Conservation (phyloP, 2,888 invertebrate species). For the Leptinotarsa juncta region DNA sequence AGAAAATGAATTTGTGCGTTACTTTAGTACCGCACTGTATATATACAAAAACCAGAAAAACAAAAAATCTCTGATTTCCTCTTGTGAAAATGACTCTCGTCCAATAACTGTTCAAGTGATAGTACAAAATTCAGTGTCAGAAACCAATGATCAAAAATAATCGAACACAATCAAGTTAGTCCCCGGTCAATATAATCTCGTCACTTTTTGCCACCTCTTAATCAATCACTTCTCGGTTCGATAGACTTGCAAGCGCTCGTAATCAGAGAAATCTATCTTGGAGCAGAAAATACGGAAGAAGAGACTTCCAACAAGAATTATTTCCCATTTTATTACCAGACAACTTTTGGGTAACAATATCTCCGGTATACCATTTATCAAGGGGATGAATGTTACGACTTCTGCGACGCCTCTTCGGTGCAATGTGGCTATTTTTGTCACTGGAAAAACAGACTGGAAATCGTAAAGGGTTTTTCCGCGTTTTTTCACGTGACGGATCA, state of each 20-base stretch:
- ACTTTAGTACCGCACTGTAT: not conserved
- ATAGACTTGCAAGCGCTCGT: slow-evolving; percentile 12
- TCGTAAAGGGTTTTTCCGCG: not conserved
- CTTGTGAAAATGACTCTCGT: too few species aligned
- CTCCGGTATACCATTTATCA: slow-evolving; percentile 7
- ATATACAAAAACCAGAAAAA: not conserved
- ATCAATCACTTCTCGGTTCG: slow-evolving; percentile 4
- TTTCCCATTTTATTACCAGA: slow-evolving; percentile 15
- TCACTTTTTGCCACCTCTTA: slow-evolving; percentile 7
- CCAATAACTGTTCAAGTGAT: too few species aligned
- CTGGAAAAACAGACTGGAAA: slow-evolving; percentile 11
- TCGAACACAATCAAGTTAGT: not conserved
- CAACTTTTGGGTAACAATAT: slow-evolving; percentile 6
- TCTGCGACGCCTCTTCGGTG: not conserved
- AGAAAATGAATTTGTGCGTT: too few species aligned
- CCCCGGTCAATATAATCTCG: not conserved
- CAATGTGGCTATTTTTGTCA: slow-evolving; percentile 9
- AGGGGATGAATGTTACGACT: slow-evolving; percentile 11
- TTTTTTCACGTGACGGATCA: not conserved
- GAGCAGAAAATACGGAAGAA: not conserved
- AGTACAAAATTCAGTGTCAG: not conserved
- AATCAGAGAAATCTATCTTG: not conserved
- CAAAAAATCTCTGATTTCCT: too few species aligned
- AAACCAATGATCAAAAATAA: not conserved
- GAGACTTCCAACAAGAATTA: slow-evolving; percentile 8